Evolutionary conservation across 2,113 vertebrate species (phyloP).

Genomic region (Uria aalge): DNA sequence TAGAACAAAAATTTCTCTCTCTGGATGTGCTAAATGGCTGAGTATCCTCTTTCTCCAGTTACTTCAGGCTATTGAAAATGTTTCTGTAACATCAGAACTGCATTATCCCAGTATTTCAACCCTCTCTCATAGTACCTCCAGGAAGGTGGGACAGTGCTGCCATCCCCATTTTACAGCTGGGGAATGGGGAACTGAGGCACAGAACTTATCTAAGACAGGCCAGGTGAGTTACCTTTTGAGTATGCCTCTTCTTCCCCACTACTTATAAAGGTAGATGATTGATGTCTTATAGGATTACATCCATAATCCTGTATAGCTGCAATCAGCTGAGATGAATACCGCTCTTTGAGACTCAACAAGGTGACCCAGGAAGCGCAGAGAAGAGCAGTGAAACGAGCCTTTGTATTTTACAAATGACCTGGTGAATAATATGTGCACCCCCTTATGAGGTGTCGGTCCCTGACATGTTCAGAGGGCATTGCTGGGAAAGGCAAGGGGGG

Average conservation of each 20-base stretch:
- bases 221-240: background rate
- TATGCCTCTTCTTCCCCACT: background rate
- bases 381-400: background rate
- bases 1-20: slow-evolving; percentile 17
- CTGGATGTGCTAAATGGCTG: background rate
- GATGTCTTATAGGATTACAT: background rate
- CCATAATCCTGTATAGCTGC: background rate
- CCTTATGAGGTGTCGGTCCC: background rate
- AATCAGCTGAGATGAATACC: background rate
- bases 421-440: background rate
- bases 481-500: background rate
- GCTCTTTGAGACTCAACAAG: background rate
- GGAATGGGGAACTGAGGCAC: background rate
- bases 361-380: background rate
- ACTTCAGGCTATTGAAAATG: background rate
- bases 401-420: background rate
- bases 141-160: background rate
- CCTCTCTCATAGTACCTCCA: background rate
- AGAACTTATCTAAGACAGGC: background rate
- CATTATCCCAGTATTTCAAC: background rate
- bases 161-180: background rate
- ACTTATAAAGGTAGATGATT: background rate
- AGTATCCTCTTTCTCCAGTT: background rate
- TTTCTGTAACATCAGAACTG: background rate
- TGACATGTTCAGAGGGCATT: background rate